Conservation (phyloP, 1,140 invertebrate genomes). For the Manduca sexta region DNA sequence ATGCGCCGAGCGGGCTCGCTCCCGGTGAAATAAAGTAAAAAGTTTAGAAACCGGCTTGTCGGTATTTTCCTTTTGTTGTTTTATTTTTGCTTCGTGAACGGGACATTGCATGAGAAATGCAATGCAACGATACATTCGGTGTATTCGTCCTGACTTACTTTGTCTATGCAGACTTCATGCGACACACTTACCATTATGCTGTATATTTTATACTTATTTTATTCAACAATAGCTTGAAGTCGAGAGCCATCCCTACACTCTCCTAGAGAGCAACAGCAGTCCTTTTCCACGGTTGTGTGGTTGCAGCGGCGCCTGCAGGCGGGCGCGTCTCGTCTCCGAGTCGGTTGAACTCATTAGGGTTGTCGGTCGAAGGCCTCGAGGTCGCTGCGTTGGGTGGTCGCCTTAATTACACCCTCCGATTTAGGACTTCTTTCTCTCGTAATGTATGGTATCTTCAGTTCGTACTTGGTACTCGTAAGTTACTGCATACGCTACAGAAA, state of each 20-base stretch:
- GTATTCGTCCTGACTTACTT: too few relatives aligned
- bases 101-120: conserved; percentile 70
- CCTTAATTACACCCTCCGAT: conserved; percentile 65
- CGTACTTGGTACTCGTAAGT: neutral
- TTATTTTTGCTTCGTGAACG: conserved; percentile 67
- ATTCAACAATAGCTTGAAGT: too few relatives aligned
- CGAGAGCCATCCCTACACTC: too few relatives aligned
- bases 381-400: conserved; percentile 59
- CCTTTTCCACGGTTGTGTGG: too few relatives aligned
- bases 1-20: conserved; percentile 32
- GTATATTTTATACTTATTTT: too few relatives aligned
- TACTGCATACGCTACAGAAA: too few relatives aligned
- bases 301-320: neutral
- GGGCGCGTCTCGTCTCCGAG: conserved; percentile 6
- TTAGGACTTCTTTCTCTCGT: conserved; percentile 48
- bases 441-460: neutral
- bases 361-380: conserved; percentile 69
- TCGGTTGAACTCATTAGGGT: conserved; percentile 61
- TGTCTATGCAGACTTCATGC: neutral
- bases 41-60: conserved; percentile 67
- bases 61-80: conserved; percentile 66
- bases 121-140: conserved; percentile 46
- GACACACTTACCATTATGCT: too few relatives aligned
- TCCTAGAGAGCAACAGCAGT: too few relatives aligned
- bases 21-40: conserved; percentile 66